A percentile compares a stretch with the other conserved stretches of the same genome.
Evolutionary conservation across 2,888 invertebrate genomes (phyloP).

Genomic region (Pterostichus niger): DNA sequence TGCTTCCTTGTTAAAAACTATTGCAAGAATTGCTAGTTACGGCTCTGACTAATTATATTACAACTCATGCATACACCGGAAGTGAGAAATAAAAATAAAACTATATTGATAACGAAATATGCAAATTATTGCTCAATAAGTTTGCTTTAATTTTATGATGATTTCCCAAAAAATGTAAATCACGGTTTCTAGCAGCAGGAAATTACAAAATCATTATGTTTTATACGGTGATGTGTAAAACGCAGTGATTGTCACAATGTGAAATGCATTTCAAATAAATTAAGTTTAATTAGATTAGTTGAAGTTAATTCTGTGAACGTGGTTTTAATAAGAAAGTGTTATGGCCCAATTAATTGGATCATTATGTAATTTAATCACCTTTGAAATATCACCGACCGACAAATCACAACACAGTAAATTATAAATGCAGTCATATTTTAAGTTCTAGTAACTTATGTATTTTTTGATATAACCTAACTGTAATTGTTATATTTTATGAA

Average conservation of each 20-base stretch:
- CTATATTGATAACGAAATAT: too few species aligned
- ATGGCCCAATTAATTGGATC: constrained; percentile 33
- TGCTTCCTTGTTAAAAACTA: too few species aligned
- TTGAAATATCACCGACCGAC: constrained; percentile 31
- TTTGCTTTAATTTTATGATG: not conserved
- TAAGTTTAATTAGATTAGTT: constrained; percentile 1
- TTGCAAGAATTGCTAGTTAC: too few species aligned
- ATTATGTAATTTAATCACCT: constrained; percentile 28
- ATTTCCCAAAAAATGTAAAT: not conserved
- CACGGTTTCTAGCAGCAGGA: too few species aligned
- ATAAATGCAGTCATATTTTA: not conserved
- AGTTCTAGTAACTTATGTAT: too few species aligned
- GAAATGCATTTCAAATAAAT: constrained; percentile 1
- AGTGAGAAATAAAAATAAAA: too few species aligned
- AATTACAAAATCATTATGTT: not conserved
- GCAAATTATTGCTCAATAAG: too few species aligned
- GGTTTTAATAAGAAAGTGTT: constrained; percentile 35
- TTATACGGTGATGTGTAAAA: not conserved
- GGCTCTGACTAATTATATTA: too few species aligned
- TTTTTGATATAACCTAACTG: too few species aligned
- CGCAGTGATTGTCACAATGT: not conserved
- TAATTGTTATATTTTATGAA: constrained; percentile 7
- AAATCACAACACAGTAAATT: constrained; percentile 2
- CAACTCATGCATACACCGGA: not conserved
- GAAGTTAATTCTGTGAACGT: constrained; percentile 5